phyloP scores from a whole-genome alignment of 2,113 vertebrate species.

The Actenoides lindsayi region DNA sequence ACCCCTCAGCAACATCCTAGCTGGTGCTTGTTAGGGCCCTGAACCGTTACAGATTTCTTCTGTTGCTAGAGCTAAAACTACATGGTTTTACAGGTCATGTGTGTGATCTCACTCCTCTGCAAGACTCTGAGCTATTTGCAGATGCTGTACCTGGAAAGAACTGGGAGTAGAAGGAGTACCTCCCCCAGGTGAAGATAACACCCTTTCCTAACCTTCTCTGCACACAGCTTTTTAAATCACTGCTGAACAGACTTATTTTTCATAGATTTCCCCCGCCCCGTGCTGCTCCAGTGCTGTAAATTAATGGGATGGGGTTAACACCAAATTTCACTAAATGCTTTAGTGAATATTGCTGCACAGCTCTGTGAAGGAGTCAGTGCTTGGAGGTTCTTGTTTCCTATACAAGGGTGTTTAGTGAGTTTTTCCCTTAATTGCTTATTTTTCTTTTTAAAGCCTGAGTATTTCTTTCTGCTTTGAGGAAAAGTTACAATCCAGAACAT shows the following conservation, averaged over 20 bases:
- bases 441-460: not conserved
- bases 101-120: not conserved
- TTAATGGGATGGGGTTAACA: not conserved
- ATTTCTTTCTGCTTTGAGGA: not conserved
- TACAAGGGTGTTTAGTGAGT: not conserved
- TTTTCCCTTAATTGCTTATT: not conserved
- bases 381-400: not conserved
- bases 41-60: not conserved
- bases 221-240: not conserved
- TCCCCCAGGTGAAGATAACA: not conserved
- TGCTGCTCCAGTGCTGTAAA: not conserved
- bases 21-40: not conserved
- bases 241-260: not conserved
- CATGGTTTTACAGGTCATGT: not conserved
- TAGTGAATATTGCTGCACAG: not conserved
- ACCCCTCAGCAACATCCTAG: not conserved
- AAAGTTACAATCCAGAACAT: not conserved
- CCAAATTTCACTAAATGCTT: not conserved
- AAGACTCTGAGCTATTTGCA: not conserved
- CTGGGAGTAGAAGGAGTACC: not conserved
- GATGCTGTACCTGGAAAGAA: not conserved
- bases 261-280: not conserved
- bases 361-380: not conserved
- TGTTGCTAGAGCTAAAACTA: not conserved
- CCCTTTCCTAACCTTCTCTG: not conserved